These are phyloP conservation scores for Maniola jurtina DNA, from an alignment of 1,140 invertebrate genomes.

Conservation along the genomic window DNA sequence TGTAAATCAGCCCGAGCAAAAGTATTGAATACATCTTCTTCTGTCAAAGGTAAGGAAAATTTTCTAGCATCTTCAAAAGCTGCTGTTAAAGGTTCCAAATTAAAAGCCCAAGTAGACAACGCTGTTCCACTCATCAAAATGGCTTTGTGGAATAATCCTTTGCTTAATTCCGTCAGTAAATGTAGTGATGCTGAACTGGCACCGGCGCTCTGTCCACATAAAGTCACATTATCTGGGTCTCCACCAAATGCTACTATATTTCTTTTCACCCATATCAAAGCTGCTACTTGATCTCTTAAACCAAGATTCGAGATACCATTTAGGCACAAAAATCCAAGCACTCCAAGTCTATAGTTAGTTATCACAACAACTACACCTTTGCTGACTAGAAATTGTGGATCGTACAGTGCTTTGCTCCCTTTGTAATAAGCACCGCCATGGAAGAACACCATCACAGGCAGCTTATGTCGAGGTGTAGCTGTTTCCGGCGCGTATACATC, in stretches of 20 bases:
- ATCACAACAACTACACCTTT: conserved; percentile 46
- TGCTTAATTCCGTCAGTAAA: conserved; percentile 51
- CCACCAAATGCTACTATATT: conserved; percentile 76
- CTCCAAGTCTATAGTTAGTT: conserved; percentile 50
- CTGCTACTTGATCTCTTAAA: conserved; percentile 63
- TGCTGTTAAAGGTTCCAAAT: conserved; percentile 43
- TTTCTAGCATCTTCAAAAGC: conserved; percentile 51
- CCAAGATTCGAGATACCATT: conserved; percentile 59
- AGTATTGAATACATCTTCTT: conserved; percentile 47
- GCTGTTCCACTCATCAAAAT: conserved; percentile 55
- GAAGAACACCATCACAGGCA: conserved; percentile 81
- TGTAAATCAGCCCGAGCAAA: conserved; percentile 42
- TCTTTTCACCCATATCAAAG: conserved; percentile 62
- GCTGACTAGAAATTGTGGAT: conserved; percentile 45
- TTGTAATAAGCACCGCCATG: conserved; percentile 80
- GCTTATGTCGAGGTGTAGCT: conserved; percentile 17
- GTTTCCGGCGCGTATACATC: conserved; percentile 52
- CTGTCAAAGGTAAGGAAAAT: conserved; percentile 39
- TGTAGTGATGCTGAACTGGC: conserved; percentile 60
- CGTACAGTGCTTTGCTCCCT: conserved; percentile 73
- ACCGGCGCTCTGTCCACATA: conserved; percentile 76
- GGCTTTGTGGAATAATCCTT: conserved; percentile 41
- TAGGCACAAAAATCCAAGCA: conserved; percentile 51
- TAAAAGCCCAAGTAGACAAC: conserved; percentile 64
- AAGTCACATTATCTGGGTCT: conserved; percentile 71